Percentiles rank a stretch among this genome's conserved stretches.
These are phyloP conservation scores for Danio tinwini DNA, from an alignment of 2,797 vertebrate species.

Conservation along the genomic window DNA sequence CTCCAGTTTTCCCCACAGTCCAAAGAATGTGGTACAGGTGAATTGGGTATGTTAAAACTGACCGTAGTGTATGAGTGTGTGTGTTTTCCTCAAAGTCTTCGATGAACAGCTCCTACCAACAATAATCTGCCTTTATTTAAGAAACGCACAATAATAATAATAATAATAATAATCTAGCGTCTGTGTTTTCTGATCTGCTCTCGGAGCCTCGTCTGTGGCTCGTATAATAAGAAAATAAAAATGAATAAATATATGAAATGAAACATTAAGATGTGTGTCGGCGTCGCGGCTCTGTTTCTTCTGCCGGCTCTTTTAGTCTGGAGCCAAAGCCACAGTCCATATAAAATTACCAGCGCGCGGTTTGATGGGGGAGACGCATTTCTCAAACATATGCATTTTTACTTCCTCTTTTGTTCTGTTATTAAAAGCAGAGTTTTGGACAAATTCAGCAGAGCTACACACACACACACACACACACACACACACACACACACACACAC, in stretches of 20 bases:
- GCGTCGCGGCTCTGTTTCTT: slow-evolving; percentile 62
- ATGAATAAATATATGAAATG: slow-evolving; percentile 80
- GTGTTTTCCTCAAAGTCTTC: too few relatives aligned
- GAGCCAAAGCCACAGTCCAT: slow-evolving; percentile 86
- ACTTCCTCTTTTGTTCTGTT: slow-evolving; percentile 85
- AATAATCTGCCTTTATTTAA: too few relatives aligned
- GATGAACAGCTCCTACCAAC: too few relatives aligned
- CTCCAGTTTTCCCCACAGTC: too few relatives aligned
- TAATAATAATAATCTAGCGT: slow-evolving; percentile 42
- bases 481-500: too few relatives aligned
- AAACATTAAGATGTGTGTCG: slow-evolving; percentile 69
- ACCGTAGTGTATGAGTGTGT: too few relatives aligned
- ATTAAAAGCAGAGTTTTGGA: slow-evolving; percentile 83
- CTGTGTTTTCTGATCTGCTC: slow-evolving; percentile 57
- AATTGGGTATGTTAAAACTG: too few relatives aligned
- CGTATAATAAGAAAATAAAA: slow-evolving; percentile 73
- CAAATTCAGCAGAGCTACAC: slow-evolving; percentile 72
- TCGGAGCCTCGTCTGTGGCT: slow-evolving; percentile 44
- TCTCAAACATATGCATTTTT: slow-evolving; percentile 85
- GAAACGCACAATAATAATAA: too few relatives aligned
- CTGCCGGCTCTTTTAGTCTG: slow-evolving; percentile 75
- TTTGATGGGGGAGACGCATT: slow-evolving; percentile 72
- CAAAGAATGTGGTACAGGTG: too few relatives aligned
- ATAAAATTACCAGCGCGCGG: slow-evolving; percentile 84
- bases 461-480: slow-evolving; percentile 19